Percentiles rank a stretch among this genome's conserved stretches.
These are phyloP conservation scores for Streptopelia turtur DNA, from an alignment of 2,797 vertebrate species.

Conservation along the genomic window DNA sequence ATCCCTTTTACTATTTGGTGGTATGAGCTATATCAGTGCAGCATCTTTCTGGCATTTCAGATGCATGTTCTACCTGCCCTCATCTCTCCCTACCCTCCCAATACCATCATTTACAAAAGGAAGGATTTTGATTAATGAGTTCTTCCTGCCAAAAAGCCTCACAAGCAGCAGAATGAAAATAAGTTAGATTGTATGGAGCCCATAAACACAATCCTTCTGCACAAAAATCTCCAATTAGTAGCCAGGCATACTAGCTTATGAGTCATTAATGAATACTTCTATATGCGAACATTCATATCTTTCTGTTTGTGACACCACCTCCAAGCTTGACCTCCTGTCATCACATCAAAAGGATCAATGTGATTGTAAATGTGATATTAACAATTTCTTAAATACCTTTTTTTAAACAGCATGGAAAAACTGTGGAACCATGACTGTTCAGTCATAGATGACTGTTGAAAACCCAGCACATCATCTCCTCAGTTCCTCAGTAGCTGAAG, in stretches of 20 bases:
- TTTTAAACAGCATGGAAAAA: conserved; percentile 36
- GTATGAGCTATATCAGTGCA: neutral
- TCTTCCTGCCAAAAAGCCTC: conserved; percentile 38
- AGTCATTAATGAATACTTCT: conserved; percentile 74
- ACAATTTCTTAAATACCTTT: conserved; percentile 44
- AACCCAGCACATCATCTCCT: neutral
- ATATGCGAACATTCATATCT: conserved; percentile 50
- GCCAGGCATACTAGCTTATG: conserved; percentile 24
- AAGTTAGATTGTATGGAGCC: neutral
- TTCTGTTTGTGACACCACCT: conserved; percentile 57
- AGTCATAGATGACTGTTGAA: conserved; percentile 14
- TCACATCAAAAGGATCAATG: conserved; percentile 58
- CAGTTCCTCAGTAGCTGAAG: neutral
- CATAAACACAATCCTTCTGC: conserved; percentile 45
- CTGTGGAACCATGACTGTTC: conserved; percentile 32
- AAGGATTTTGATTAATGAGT: conserved; percentile 57
- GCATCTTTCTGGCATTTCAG: conserved; percentile 25
- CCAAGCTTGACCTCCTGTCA: conserved; percentile 57
- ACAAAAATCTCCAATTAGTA: conserved; percentile 63
- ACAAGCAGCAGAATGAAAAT: conserved; percentile 3
- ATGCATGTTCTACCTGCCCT: conserved; percentile 21
- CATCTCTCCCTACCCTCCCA: neutral
- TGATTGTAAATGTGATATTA: conserved; percentile 51
- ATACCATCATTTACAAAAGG: conserved; percentile 27
- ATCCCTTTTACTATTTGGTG: neutral